phyloP scores from a whole-genome alignment of 2,888 invertebrate genomes.

The Iselma pallidipennis region DNA sequence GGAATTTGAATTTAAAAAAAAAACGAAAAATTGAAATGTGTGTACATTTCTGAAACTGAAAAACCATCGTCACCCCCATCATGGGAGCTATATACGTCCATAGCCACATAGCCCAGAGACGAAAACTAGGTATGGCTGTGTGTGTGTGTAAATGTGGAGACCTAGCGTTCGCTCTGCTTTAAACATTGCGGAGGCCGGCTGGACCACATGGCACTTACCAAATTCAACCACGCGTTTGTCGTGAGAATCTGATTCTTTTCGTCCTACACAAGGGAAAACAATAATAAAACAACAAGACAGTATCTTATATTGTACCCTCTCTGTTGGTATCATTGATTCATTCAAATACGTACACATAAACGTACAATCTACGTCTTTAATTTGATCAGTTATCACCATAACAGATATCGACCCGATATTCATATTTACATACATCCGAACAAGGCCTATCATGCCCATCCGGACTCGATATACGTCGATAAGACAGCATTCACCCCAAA shows the following conservation, averaged over 20 bases:
- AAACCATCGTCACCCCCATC: slow-evolving; percentile 30
- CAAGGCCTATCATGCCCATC: slow-evolving; percentile 23
- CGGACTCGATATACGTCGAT: slow-evolving; percentile 26
- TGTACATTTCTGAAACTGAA: slow-evolving; percentile 12
- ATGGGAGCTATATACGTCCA: slow-evolving; percentile 51
- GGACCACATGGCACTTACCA: slow-evolving; percentile 80
- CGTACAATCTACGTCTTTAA: slow-evolving; percentile 10
- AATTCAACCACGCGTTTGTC: slow-evolving; percentile 97
- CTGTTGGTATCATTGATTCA: slow-evolving; percentile 29
- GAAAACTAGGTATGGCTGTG: slow-evolving; percentile 43
- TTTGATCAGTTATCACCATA: slow-evolving; percentile 20
- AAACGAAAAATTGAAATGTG: neutral
- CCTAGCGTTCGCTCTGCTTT: slow-evolving; percentile 49
- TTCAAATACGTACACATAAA: slow-evolving; percentile 3
- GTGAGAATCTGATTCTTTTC: slow-evolving; percentile 99
- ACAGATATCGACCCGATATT: slow-evolving; percentile 24
- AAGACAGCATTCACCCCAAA: slow-evolving; percentile 25
- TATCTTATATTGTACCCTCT: slow-evolving; percentile 39
- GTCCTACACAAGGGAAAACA: slow-evolving; percentile 74
- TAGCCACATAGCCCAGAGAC: slow-evolving; percentile 55
- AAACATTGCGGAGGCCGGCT: slow-evolving; percentile 53
- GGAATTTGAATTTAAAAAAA: neutral
- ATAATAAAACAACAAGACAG: slow-evolving; percentile 61
- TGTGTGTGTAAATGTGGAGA: slow-evolving; percentile 19
- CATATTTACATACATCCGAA: slow-evolving; percentile 24